These are phyloP conservation scores for Melanargia galathea DNA, from an alignment of 2,888 invertebrate genomes.

Conservation along the genomic window DNA sequence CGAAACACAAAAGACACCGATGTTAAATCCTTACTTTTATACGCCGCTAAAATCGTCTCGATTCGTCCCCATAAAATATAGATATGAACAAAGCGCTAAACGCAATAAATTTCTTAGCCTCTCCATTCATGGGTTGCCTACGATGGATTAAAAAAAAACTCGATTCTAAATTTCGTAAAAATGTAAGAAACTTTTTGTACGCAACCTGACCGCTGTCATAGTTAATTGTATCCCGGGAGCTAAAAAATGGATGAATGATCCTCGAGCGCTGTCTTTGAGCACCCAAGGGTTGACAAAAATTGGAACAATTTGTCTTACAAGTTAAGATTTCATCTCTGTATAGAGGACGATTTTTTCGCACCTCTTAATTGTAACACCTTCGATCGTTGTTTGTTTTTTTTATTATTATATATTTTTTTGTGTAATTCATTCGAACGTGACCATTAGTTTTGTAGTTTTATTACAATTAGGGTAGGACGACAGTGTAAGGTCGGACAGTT, in stretches of 20 bases:
- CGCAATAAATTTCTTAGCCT: constrained; percentile 66
- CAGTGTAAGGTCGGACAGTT: constrained; percentile 55
- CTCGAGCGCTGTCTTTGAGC: constrained; percentile 57
- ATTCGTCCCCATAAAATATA: constrained; percentile 71
- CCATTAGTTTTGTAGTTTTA: constrained; percentile 62
- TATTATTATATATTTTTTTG: constrained; percentile 35
- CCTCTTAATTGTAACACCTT: constrained; percentile 60
- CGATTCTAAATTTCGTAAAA: constrained; percentile 57
- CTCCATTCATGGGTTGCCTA: constrained; percentile 50
- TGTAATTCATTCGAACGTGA: constrained; percentile 25
- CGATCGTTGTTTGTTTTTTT: constrained; percentile 42
- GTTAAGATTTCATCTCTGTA: constrained; percentile 69
- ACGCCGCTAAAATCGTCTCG: constrained; percentile 58
- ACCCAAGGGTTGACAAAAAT: constrained; percentile 73
- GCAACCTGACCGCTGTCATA: constrained; percentile 76
- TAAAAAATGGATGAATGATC: constrained; percentile 75
- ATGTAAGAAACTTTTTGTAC: constrained; percentile 55
- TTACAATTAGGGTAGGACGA: constrained; percentile 54
- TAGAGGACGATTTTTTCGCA: constrained; percentile 68
- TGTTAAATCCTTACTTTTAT: constrained; percentile 71
- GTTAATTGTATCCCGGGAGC: constrained; percentile 67
- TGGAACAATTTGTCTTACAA: constrained; percentile 76
- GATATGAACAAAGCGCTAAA: constrained; percentile 72
- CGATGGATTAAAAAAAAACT: constrained; percentile 52
- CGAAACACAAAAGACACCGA: constrained; percentile 68